Percentiles rank a stretch among this genome's conserved stretches.
These are phyloP conservation scores for Corythaixoides concolor DNA, from an alignment of 2,113 vertebrate species.

Conservation along the genomic window DNA sequence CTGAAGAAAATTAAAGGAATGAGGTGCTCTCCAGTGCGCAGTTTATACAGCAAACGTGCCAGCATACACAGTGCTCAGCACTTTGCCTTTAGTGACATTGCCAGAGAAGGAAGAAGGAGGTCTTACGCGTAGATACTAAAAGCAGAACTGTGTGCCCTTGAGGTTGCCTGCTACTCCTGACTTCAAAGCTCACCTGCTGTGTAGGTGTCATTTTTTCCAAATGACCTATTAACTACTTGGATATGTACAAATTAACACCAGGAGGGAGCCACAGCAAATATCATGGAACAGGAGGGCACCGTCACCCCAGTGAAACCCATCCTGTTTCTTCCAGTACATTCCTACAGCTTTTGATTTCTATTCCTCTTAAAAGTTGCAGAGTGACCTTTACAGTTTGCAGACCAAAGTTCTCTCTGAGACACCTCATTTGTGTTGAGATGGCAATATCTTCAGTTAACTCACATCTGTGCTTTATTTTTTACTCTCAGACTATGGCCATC, in stretches of 20 bases:
- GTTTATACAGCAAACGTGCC: not conserved
- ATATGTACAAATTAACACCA: not conserved
- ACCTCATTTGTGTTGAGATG: not conserved
- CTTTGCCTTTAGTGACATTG: not conserved
- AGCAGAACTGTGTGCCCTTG: not conserved
- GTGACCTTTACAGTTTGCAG: not conserved
- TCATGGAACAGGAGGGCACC: not conserved
- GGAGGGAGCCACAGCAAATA: not conserved
- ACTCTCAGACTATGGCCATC: not conserved
- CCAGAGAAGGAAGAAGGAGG: not conserved
- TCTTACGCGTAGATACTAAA: not conserved
- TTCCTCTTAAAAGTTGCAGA: not conserved
- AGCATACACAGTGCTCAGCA: not conserved
- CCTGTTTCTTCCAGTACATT: not conserved
- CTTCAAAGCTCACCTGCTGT: not conserved
- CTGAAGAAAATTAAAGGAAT: not conserved
- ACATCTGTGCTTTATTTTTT: not conserved
- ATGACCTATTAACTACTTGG: not conserved
- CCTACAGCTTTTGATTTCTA: not conserved
- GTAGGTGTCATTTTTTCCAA: not conserved
- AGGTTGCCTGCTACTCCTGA: not conserved
- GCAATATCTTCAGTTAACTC: not conserved
- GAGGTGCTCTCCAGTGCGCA: accelerated
- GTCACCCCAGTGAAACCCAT: not conserved
- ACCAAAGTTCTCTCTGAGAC: not conserved